Evolutionary conservation across 2,888 invertebrate genomes (phyloP).

Genomic region (Neoscelio sp.): DNA sequence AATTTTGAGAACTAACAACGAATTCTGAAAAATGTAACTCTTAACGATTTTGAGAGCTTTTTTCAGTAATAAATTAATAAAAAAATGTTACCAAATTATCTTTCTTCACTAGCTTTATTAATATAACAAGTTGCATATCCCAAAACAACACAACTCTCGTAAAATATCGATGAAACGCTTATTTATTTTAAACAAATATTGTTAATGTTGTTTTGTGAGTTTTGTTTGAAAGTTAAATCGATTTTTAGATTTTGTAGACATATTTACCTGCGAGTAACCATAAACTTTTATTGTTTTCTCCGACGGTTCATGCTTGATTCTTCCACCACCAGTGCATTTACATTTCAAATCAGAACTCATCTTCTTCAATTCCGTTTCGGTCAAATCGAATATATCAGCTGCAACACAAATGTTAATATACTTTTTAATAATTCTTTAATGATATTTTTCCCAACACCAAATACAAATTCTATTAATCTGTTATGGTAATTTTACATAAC

Average conservation of each 20-base stretch:
- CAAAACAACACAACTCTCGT: no score
- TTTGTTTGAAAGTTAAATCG: slow-evolving; percentile 6
- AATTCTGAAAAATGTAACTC: no score
- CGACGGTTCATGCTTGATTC: slow-evolving; percentile 92
- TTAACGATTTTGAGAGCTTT: no score
- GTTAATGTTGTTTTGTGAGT: not conserved
- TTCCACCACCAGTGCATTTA: slow-evolving; percentile 96
- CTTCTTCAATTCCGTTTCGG: slow-evolving; percentile 82
- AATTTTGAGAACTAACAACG: no score
- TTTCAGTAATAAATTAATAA: no score
- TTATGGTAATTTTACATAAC: no score
- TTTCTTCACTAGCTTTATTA: no score
- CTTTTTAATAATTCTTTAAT: slow-evolving; percentile 1
- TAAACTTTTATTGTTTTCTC: slow-evolving; percentile 93
- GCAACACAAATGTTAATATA: slow-evolving; percentile 65
- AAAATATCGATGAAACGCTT: no score
- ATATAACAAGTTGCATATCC: no score
- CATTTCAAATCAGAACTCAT: slow-evolving; percentile 85
- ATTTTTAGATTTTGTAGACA: not conserved
- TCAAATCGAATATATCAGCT: slow-evolving; percentile 93
- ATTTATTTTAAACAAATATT: no score
- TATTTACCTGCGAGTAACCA: slow-evolving; percentile 93
- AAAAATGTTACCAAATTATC: no score
- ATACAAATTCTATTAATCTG: not conserved
- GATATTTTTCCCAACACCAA: not conserved